Evolutionary conservation across 2,888 invertebrate genomes (phyloP).

Genomic region (Brenthis hecate): DNA sequence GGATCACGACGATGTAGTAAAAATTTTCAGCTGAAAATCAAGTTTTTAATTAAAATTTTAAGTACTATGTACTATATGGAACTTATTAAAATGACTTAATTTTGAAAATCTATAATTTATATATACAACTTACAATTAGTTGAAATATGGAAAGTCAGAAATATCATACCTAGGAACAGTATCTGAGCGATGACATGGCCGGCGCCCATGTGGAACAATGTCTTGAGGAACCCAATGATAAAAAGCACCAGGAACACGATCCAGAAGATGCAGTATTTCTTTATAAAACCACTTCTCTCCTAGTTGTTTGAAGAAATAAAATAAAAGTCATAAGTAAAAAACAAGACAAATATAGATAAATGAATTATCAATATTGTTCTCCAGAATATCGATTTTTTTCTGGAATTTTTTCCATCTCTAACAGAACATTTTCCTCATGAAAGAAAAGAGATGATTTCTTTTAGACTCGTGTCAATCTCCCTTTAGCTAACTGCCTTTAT

Average conservation of each 20-base stretch:
- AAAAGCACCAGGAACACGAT: slow-evolving; percentile 72
- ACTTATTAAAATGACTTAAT: background rate
- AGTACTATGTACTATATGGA: no score
- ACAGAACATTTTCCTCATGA: no score
- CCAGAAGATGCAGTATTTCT: slow-evolving; percentile 78
- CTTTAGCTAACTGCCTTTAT: no score
- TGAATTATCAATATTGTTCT: background rate
- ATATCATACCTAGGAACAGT: slow-evolving; percentile 64
- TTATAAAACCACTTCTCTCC: slow-evolving; percentile 68
- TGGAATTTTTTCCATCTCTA: background rate
- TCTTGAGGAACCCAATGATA: slow-evolving; percentile 73
- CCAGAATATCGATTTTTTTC: background rate
- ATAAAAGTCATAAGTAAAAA: background rate
- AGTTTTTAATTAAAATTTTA: background rate
- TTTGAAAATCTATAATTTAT: background rate
- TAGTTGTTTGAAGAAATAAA: slow-evolving; percentile 42
- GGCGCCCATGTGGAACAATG: slow-evolving; percentile 72
- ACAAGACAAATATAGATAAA: background rate
- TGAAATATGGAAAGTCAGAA: no score
- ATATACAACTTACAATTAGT: background rate
- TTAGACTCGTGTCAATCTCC: no score
- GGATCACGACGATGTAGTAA: slow-evolving; percentile 72
- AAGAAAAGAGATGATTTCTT: no score
- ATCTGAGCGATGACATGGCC: slow-evolving; percentile 70
- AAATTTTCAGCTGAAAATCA: slow-evolving; percentile 67